Base-by-base conservation (phyloP, 1,140 invertebrate genomes). In the Lepidurus arcticus region DNA sequence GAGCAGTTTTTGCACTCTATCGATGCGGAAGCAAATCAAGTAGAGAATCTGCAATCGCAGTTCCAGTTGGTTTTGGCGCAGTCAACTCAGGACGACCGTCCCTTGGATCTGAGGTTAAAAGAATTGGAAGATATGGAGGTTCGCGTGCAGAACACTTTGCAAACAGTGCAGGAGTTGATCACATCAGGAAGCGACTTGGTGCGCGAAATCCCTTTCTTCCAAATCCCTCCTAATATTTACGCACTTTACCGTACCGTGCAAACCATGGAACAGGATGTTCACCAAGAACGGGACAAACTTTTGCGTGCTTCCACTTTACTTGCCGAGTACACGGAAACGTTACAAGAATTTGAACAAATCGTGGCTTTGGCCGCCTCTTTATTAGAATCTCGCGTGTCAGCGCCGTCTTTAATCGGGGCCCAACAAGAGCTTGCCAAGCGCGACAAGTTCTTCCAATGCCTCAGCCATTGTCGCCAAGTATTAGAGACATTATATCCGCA, bases 371-470 rank as follows among this genome's bases (percentile, higher is more conserved):
- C 93, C 4, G 91, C 94, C 83, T 90, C 90, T 74, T 84, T 94
- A 42, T 85, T 94, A 4, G 90, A 92, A 73, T 90, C 89, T 81
- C 90, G 91, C 21, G 90, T 94, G 43, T 88, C 89, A 1, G 92
- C 93, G 1, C 89, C 87, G 53, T 90, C 90, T 81, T 85, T 93
- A 77, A 89, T 91, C 81, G 91, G 94, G 81, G 84, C 95, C 10
- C 91, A 93, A 76, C 92, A 94, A 82, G 93, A 94, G 86, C 92
- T 95, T 85, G 92, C 94, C 81, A 95, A 93, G 82, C 92, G 94
- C 82, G 88, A 93, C 73, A 94, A 93, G 82, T 94, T 95, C 85
- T 95, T 95, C 82, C 91, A 93, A 0, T 94, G 94, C 81, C 84
- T 96, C 10, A 94, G 92, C 82, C 92, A 94, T 79, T 95, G 93